A percentile compares a stretch with the other conserved stretches of the same genome.
Conservation (phyloP, 2,888 invertebrate genomes). For the Graphium colonna region DNA sequence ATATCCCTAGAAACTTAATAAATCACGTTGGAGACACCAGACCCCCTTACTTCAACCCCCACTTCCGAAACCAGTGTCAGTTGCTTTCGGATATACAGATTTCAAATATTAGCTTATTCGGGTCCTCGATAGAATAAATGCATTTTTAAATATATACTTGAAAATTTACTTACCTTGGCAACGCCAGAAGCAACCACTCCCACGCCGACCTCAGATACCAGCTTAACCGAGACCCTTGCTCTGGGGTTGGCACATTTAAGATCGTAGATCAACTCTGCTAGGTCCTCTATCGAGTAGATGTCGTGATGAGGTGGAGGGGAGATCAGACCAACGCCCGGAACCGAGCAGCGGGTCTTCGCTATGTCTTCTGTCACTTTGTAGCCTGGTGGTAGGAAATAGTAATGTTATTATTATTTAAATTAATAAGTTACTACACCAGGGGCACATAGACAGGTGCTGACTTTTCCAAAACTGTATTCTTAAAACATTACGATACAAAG, state of each 20-base stretch:
- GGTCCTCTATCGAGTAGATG: slow-evolving; percentile 99
- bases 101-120: too few relatives aligned
- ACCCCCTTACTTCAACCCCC: too few relatives aligned
- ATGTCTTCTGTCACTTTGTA: slow-evolving; percentile 96
- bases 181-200: slow-evolving; percentile 99
- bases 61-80: too few relatives aligned
- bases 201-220: slow-evolving; percentile 99
- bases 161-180: slow-evolving; percentile 90
- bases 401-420: not conserved
- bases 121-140: too few relatives aligned
- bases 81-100: too few relatives aligned
- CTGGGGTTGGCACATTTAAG: slow-evolving; percentile 97
- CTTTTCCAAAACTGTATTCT: too few relatives aligned
- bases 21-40: too few relatives aligned
- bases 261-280: slow-evolving; percentile 98
- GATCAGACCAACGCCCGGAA: slow-evolving; percentile 97
- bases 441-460: too few relatives aligned
- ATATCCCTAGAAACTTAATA: too few relatives aligned
- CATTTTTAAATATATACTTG: too few relatives aligned
- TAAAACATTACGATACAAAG: too few relatives aligned
- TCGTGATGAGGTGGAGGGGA: slow-evolving; percentile 99
- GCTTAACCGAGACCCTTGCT: slow-evolving; percentile 97
- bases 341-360: slow-evolving; percentile 96
- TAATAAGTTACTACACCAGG: too few relatives aligned
- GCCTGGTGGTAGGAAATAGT: slow-evolving; percentile 41